phyloP scores from a whole-genome alignment of 2,797 vertebrate species.

The Sebastiscus tertius region DNA sequence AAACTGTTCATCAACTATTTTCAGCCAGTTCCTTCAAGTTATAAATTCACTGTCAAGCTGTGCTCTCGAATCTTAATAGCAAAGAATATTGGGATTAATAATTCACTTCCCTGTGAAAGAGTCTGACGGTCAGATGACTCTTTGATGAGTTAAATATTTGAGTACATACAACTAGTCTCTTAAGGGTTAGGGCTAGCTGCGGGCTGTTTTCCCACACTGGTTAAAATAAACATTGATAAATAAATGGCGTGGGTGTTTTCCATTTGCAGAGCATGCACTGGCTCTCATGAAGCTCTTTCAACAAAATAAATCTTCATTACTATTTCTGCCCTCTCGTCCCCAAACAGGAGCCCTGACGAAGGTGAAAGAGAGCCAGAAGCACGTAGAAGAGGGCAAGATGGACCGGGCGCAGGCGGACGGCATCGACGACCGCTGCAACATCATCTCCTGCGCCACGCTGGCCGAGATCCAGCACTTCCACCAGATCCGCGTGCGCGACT shows the following conservation, averaged over 20 bases:
- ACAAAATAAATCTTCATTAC: neutral
- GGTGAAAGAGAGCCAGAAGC: constrained; percentile 97
- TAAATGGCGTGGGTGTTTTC: neutral
- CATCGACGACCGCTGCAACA: constrained; percentile 95
- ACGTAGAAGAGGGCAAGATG: constrained; percentile 98
- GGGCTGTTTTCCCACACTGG: neutral
- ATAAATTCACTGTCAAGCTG: neutral
- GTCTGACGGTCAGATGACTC: neutral
- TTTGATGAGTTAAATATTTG: neutral
- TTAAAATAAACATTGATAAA: neutral
- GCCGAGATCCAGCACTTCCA: constrained; percentile 99
- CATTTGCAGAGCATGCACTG: neutral
- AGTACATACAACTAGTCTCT: neutral
- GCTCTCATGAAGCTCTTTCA: neutral
- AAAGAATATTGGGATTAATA: neutral
- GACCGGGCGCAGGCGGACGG: constrained; percentile 91
- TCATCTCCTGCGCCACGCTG: constrained; percentile 95
- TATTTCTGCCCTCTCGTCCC: constrained; percentile 21
- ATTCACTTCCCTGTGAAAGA: neutral
- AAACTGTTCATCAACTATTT: constrained; percentile 37
- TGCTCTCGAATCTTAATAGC: neutral
- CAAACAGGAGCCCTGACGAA: constrained; percentile 94
- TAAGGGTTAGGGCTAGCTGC: neutral
- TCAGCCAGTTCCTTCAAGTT: neutral
- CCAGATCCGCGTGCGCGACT: constrained; percentile 95